Base-by-base conservation (phyloP, 2,888 invertebrate genomes). In the Crematogaster levior region DNA sequence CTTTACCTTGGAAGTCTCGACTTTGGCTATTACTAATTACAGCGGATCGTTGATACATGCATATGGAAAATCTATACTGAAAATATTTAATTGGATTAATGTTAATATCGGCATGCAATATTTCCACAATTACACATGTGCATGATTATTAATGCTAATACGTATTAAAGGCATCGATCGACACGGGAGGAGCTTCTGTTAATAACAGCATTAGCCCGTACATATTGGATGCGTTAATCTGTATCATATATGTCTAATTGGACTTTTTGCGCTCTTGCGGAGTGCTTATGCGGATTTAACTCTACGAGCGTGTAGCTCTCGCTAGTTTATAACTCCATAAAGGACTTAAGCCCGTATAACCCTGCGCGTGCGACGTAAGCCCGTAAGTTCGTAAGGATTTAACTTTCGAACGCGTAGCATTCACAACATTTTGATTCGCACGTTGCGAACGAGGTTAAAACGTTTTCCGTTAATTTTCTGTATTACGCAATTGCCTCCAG, bases 251-350 rank as follows among this genome's bases (percentile, higher is more conserved):
- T 56, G 68, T 79, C 56, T 79, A 79, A 79, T 79, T 79, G 77
- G 68, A 68, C 65, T 68, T 79, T 79, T 79, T 79, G 56, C 56
- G 43, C 77, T 66, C 66, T 79, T 79, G n/a, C n/a, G n/a, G n/a
- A 68, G 68, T 68, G 66, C 77, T 79, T 68, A 79, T 40, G 43
- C 68, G 68, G 77, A 68, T 79, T 68, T 79, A 79, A 56, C 77
- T 77, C 66, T 56, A 65, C 43, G 53, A 34, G 30, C 43, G 34
- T 56, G 43, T 79, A 56, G 56, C 56, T 56, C 77, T 65, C 56
- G 27, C 56, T 56, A 79, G 77, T 79, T 79, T 79, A 79, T 79
- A 79, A 79, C 77, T 79, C 77, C 43, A 79, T 79, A 79, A 79
- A 79, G 77, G 77, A 56, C 77, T 79, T 79, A 79, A 79, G 43